Conservation (phyloP, 2,113 vertebrate species). For the Tetrax tetrax region DNA sequence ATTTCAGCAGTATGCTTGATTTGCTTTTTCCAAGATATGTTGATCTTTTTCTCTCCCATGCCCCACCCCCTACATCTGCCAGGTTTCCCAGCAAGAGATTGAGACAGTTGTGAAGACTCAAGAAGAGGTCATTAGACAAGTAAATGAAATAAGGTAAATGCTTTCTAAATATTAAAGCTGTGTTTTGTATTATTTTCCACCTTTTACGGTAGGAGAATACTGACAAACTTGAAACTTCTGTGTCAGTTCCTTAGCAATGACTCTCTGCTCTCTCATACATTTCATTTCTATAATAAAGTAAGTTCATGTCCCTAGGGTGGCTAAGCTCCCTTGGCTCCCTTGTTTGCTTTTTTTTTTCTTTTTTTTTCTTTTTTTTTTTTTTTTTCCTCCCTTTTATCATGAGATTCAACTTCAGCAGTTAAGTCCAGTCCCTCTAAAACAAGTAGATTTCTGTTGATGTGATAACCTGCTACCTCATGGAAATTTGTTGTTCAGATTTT, state of each 20-base stretch:
- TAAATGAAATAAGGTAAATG: slow-evolving; percentile 89
- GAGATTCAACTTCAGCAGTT: neutral
- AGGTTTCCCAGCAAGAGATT: slow-evolving; percentile 83
- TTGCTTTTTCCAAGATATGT: neutral
- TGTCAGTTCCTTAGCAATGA: neutral
- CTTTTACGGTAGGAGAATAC: neutral
- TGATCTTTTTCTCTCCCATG: neutral
- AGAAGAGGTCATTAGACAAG: slow-evolving; percentile 87
- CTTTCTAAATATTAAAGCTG: neutral
- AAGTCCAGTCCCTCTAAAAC: neutral
- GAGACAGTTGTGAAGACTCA: slow-evolving; percentile 81
- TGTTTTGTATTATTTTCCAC: neutral
- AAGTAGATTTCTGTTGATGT: neutral
- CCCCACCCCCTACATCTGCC: neutral
- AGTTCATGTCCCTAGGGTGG: neutral
- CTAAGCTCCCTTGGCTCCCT: neutral
- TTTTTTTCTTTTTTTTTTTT: neutral
- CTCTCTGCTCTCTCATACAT: neutral
- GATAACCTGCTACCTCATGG: neutral
- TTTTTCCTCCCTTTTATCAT: neutral
- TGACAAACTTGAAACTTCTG: neutral
- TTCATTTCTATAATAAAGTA: neutral
- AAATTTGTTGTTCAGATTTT: neutral
- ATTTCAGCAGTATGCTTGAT: neutral
- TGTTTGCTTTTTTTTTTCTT: neutral